Base-by-base conservation (phyloP, 2,888 invertebrate species). In the Lamellibrachia columna region DNA sequence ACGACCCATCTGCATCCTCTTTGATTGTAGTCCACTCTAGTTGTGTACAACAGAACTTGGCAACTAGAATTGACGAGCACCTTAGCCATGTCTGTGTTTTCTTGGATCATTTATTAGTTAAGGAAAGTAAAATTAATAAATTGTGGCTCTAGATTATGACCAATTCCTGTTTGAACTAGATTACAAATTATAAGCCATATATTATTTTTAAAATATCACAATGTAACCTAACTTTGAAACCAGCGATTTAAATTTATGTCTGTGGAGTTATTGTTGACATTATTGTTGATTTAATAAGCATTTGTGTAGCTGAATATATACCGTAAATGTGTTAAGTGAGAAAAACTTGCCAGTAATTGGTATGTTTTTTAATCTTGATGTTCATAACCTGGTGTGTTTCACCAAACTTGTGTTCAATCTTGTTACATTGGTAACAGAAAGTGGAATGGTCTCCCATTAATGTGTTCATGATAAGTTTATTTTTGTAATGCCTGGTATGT, bases 211-310 rank as follows among this genome's bases (percentile, higher is more conserved):
- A 40, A 40, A 40, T 40, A 40, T 40, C 40, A 40, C 40, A 40
- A 40, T 40, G 40, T 40, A 40, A 40, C 1, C 40, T 40, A 40
- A 40, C 40, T 40, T 40, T 40, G 22, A 75, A 11, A 4, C 60
- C 22, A 75, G 60, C 11, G 60, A 15, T 75, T 15, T 15, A 2
- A 15, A 15, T 22, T 75, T 75, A 75, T 75, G 15, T 15, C 11
- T 75, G 60, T 75, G 22, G 60, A 75, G 60, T 75, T 75, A 15
- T 75, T 15, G 60, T 75, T 75, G 60, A 11, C 6, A n/a, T 75
- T 75, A 75, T 75, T 75, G 75, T 75, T 75, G 75, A 75, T 75
- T 22, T 75, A 75, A 75, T 75, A 75, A 75, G 22, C 75, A 75
- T 75, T 22, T 22, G 75, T 75, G 75, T n/a, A 75, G 75, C 75